phyloP scores from a whole-genome alignment of 2,797 vertebrate genomes.

The Pseudochirops cupreus region DNA sequence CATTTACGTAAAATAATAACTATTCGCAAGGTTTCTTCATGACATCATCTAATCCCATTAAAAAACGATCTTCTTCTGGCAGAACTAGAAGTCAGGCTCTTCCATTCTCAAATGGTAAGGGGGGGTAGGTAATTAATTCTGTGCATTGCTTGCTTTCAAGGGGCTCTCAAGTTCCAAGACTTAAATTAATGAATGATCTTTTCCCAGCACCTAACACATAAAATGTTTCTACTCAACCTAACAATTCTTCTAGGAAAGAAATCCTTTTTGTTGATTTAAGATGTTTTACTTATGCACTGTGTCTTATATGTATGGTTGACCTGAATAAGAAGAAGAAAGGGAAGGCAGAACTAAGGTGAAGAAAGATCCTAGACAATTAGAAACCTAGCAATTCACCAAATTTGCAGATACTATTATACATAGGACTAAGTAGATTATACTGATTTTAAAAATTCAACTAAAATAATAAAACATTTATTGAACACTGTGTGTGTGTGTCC shows the following conservation, averaged over 20 bases:
- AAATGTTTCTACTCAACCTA: conserved; percentile 58
- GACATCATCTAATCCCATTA: conserved; percentile 34
- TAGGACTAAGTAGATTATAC: not conserved
- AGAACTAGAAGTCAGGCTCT: conserved; percentile 31
- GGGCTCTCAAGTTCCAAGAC: conserved; percentile 1
- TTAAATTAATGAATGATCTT: conserved; percentile 61
- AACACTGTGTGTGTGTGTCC: too few relatives aligned
- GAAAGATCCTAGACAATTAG: not conserved
- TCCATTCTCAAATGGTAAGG: conserved; percentile 52
- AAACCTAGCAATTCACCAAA: not conserved
- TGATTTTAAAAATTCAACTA: too few relatives aligned
- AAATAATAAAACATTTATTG: too few relatives aligned
- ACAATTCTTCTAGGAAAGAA: conserved; percentile 37
- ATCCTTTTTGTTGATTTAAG: conserved; percentile 30
- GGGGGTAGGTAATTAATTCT: conserved; percentile 41
- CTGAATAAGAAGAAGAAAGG: not conserved
- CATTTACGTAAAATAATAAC: conserved; percentile 23
- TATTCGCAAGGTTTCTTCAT: not conserved
- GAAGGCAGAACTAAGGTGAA: not conserved
- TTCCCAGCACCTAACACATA: conserved; percentile 10
- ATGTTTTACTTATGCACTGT: conserved; percentile 28
- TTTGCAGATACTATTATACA: not conserved
- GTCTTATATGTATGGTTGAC: conserved; percentile 17
- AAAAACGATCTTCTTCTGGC: conserved; percentile 15
- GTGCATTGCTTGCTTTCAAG: conserved; percentile 59